Percentiles rank a stretch among this genome's conserved stretches.
Evolutionary conservation across 2,113 vertebrate genomes (phyloP).

Genomic region (Sander lucioperca): DNA sequence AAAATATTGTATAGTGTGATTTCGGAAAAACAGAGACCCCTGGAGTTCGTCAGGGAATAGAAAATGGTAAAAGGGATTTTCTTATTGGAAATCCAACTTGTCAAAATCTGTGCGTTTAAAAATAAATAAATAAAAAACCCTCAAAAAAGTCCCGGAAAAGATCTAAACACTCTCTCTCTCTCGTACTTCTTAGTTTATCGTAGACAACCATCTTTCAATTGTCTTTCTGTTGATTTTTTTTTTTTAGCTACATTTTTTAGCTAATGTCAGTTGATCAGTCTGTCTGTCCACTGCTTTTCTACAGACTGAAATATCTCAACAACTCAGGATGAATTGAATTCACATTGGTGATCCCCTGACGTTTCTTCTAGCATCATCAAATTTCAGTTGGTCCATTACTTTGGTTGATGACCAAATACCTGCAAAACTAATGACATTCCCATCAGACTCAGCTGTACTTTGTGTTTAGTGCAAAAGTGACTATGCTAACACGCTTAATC

Average conservation of each 20-base stretch:
- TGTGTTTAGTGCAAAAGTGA: background rate
- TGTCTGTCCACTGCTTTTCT: no score
- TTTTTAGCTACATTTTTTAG: background rate
- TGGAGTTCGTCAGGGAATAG: background rate
- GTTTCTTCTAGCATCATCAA: no score
- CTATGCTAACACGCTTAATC: background rate
- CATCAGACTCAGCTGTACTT: no score
- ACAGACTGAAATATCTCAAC: no score
- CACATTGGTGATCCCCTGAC: no score
- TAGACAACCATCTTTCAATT: background rate
- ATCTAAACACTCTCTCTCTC: background rate
- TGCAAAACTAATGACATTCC: no score
- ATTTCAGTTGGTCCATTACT: no score
- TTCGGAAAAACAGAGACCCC: no score
- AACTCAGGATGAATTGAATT: no score
- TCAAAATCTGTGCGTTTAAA: background rate
- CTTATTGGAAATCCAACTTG: background rate
- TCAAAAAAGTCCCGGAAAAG: background rate
- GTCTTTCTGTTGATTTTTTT: background rate
- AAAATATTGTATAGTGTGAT: background rate
- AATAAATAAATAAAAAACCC: background rate
- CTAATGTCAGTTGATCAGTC: no score
- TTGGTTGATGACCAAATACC: no score
- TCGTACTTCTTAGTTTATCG: background rate
- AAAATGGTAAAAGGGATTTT: background rate